Conservation (phyloP, 2,888 invertebrate genomes). For the Drosophila macrospina region DNA sequence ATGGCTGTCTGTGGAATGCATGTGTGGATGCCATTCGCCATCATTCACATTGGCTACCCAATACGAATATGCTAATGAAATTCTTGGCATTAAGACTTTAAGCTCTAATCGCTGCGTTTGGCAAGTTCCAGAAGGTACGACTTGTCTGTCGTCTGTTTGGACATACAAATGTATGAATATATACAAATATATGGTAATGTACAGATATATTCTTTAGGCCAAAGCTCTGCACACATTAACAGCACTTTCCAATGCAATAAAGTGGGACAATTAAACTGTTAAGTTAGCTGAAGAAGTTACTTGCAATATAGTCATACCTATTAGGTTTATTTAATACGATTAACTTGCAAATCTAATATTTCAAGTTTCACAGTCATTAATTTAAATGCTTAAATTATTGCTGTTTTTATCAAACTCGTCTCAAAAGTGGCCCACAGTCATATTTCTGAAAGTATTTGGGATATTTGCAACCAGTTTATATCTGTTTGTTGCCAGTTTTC, state of each 20-base stretch:
- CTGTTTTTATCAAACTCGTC: not conserved
- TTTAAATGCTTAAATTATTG: slow-evolving; percentile 4
- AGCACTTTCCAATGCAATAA: not conserved
- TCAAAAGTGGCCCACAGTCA: not conserved
- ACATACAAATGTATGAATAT: slow-evolving; percentile 25
- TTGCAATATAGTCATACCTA: not conserved
- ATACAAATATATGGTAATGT: slow-evolving; percentile 4
- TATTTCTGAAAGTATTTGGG: slow-evolving; percentile 9
- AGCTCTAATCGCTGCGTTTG: slow-evolving; percentile 32
- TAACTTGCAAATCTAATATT: not conserved
- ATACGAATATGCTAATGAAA: slow-evolving; percentile 45
- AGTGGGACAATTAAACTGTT: slow-evolving; percentile 8
- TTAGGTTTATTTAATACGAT: not conserved
- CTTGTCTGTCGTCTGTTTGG: slow-evolving; percentile 26
- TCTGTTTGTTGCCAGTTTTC: not conserved
- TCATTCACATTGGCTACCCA: slow-evolving; percentile 16
- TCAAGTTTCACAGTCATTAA: slow-evolving; percentile 7
- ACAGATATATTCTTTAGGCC: not conserved
- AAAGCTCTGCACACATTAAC: slow-evolving; percentile 3
- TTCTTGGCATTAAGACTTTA: slow-evolving; percentile 41
- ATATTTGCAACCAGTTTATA: slow-evolving; percentile 11
- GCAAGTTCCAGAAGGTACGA: slow-evolving; percentile 65
- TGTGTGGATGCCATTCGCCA: slow-evolving; percentile 41
- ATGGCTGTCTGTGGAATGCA: slow-evolving; percentile 34
- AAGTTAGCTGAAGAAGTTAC: not conserved